A percentile compares a stretch with the other conserved stretches of the same genome.
These are phyloP conservation scores for Andrena praecox DNA, from an alignment of 2,888 invertebrate species.

Conservation along the genomic window DNA sequence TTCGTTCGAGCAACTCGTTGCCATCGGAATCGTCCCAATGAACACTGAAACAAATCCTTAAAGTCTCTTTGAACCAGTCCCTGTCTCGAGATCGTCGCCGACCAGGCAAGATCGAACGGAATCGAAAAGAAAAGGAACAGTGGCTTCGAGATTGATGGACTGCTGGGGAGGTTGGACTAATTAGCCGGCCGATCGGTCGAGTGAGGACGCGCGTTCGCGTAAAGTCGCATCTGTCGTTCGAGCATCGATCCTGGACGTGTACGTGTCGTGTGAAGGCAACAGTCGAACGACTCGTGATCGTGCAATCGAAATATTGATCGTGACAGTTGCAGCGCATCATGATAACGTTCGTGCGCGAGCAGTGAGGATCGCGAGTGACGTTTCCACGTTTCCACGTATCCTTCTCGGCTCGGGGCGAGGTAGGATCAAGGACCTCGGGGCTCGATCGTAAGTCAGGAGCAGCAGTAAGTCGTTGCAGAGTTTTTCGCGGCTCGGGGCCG, in stretches of 20 bases:
- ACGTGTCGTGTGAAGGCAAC: slow-evolving; percentile 24
- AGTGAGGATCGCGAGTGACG: slow-evolving; percentile 50
- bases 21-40: not conserved
- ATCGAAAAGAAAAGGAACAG: not conserved
- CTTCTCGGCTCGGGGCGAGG: not conserved
- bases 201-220: slow-evolving; percentile 33
- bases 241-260: slow-evolving; percentile 11
- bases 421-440: slow-evolving; percentile 39
- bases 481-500: slow-evolving; percentile 21
- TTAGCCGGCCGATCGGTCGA: slow-evolving; percentile 24
- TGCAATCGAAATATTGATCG: slow-evolving; percentile 33
- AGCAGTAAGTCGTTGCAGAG: slow-evolving; percentile 54
- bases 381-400: not conserved
- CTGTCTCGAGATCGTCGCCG: slow-evolving; percentile 21
- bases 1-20: not conserved
- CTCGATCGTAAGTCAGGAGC: slow-evolving; percentile 49
- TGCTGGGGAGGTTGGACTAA: slow-evolving; percentile 1
- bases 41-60: not conserved
- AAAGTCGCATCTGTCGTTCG: slow-evolving; percentile 30
- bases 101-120: not conserved
- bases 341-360: slow-evolving; percentile 41
- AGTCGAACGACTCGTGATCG: slow-evolving; percentile 24
- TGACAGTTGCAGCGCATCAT: slow-evolving; percentile 25
- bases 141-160: slow-evolving; percentile 15
- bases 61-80: not conserved